Base-by-base conservation (phyloP, 2,113 vertebrate species). In the Apodemus sylvaticus region DNA sequence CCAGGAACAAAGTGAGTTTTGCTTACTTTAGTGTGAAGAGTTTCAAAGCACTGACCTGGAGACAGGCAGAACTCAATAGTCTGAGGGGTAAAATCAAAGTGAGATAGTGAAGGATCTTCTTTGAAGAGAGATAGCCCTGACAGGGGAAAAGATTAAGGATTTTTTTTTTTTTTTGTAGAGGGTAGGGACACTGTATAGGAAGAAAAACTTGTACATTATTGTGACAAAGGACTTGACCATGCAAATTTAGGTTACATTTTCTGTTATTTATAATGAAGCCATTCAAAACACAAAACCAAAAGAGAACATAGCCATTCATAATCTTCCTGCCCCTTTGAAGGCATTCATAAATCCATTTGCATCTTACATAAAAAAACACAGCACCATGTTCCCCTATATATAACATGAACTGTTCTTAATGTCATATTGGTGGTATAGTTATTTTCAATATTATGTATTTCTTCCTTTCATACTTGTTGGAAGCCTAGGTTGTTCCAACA, bases 401-500 rank as follows among this genome's bases (percentile, higher is more conserved):
- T 39, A 82, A n/a, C 24, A 29, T 60, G 86, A 96, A 91, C 48
- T 91, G 68, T 93, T 86, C 31, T 86, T 85, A 93, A 55, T 51
- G 20, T 42, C 53, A 4, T 51, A 45, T 45, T 79, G 51, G 48
- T 39, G 20, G 5, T 78, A 93, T 48, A n/a, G 20, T 45, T 91
- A 60, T 79, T 86, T 96, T 93, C 76, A 88, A 88, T 76, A 83
- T 17, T 95, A 79, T 64, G 90, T 29, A 90, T 55, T 94, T 36
- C 74, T 92, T 8, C 64, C 24, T 94, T 94, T 96, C 31, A 13
- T 88, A 64, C 79, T 89, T 95, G 11, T 92, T 90, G 88, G 94
- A 77, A n/a, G 31, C 95, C 91, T 95, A 95, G 79, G 94, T 94
- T 96, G 74, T 98, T 97, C 93, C 87, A 95, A 92, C 64, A 48